Evolutionary conservation across 2,888 invertebrate genomes (phyloP).

Genomic region (Elysia crispata): DNA sequence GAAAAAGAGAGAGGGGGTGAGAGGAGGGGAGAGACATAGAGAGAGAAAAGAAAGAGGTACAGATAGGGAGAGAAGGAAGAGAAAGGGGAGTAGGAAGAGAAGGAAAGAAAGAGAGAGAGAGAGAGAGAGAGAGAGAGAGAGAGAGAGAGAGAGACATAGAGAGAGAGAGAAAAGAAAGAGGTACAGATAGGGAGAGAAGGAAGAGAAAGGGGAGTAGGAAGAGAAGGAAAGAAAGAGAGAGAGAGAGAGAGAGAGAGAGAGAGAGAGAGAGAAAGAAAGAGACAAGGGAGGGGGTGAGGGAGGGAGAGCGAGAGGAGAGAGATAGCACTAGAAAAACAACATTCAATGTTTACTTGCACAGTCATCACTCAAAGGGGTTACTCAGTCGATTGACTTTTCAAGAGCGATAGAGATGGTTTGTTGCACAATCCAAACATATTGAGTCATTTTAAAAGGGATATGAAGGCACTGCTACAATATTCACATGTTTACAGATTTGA

Average conservation of each 20-base stretch:
- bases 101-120: background rate
- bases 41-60: background rate
- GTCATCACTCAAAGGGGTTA: too few species aligned
- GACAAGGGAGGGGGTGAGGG: background rate
- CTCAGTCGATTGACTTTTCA: too few species aligned
- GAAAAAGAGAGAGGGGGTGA: background rate
- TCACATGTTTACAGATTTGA: too few species aligned
- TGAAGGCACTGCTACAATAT: too few species aligned
- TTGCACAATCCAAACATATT: too few species aligned
- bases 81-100: background rate
- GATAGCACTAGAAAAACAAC: background rate
- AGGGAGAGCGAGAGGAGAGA: constrained; percentile 4
- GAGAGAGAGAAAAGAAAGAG: background rate
- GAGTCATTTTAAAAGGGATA: too few species aligned
- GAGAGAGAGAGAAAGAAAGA: background rate
- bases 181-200: background rate
- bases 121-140: constrained; percentile 10
- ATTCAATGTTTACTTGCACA: too few species aligned
- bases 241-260: background rate
- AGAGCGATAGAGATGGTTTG: too few species aligned
- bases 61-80: background rate
- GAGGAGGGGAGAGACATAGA: background rate
- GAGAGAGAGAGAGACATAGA: background rate
- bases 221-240: constrained; percentile 11
- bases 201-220: background rate